Percentiles rank a stretch among this genome's conserved stretches.
Evolutionary conservation across 2,797 vertebrate genomes (phyloP).

Genomic region (Adelosebastes latens): DNA sequence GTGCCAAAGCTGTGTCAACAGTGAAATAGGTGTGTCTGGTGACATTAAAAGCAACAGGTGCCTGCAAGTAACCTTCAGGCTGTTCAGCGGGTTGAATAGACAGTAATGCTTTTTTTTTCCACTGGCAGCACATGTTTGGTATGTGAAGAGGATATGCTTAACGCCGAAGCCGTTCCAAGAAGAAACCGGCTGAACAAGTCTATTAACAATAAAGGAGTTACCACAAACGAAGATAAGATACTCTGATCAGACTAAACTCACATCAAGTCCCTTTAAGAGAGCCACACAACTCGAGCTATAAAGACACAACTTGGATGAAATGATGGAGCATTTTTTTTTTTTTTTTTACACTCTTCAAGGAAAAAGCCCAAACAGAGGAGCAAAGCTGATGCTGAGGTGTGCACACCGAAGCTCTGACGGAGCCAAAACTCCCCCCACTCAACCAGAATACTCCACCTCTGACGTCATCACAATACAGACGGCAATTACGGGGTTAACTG

Average conservation of each 20-base stretch:
- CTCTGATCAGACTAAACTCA: background rate
- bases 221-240: background rate
- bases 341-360: background rate
- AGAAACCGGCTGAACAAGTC: slow-evolving; percentile 16
- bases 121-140: background rate
- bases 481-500: slow-evolving; percentile 81
- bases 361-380: background rate
- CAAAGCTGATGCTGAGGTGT: slow-evolving; percentile 2
- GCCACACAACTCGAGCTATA: background rate
- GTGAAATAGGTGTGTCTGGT: slow-evolving; percentile 16
- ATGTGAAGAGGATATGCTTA: background rate
- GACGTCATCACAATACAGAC: slow-evolving; percentile 42
- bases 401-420: background rate
- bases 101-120: background rate
- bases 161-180: background rate
- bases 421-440: background rate
- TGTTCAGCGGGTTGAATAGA: background rate
- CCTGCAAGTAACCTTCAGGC: slow-evolving; percentile 29
- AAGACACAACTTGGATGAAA: background rate
- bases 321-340: background rate
- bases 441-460: background rate
- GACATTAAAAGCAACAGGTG: background rate
- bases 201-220: background rate
- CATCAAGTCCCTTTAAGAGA: background rate
- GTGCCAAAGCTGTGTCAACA: slow-evolving; percentile 32